Evolutionary conservation across 2,888 invertebrate species (phyloP), one percentile per base, ranked within the genome.

Genomic region (Zele albiditarsus): DNA sequence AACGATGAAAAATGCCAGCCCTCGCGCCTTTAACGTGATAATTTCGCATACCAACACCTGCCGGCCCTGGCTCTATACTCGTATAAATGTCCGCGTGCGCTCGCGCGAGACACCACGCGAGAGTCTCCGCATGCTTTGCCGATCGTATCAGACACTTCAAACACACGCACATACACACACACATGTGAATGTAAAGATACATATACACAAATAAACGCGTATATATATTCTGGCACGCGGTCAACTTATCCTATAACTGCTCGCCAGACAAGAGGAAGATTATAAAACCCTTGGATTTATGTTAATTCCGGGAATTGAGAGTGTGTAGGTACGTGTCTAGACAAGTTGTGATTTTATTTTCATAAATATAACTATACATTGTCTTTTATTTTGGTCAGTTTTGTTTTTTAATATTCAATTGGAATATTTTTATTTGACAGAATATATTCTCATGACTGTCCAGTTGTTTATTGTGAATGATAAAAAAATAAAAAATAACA

Each of bases 281-380:
- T 87, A 85, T 87, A 85, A 87, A 87, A 84, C 83, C 83, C 80
- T 77, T 81, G 84, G 84, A 85, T 85, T 87, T 86, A 86, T 84
- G 86, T 85, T 83, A 84, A 86, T 86, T 87, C 85, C 82, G 81
- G 83, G 84, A 85, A 86, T 84, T 84, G 82, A 79, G 80, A 78
- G 81, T 77, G 79, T 60, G n/a, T 28, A 16, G 14, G 27, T 23
- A 25, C 57, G 20, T 28, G 60, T 60, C 60, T 60, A 60, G 28
- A 60, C 60, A 60, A 53, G 20, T 28, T 28, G 27, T 28, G 27
- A 58, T 60, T 60, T 60, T 27, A 28, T 60, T 60, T 6, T 60
- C 12, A 28, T 28, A 25, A 27, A 25, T 60, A 60, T 28, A 10
- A 27, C 5, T 60, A 58, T 46, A 46, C 4, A 5, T 3, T 16